phyloP scores from a whole-genome alignment of 2,888 invertebrate genomes.

The Willowsia nigromaculata region DNA sequence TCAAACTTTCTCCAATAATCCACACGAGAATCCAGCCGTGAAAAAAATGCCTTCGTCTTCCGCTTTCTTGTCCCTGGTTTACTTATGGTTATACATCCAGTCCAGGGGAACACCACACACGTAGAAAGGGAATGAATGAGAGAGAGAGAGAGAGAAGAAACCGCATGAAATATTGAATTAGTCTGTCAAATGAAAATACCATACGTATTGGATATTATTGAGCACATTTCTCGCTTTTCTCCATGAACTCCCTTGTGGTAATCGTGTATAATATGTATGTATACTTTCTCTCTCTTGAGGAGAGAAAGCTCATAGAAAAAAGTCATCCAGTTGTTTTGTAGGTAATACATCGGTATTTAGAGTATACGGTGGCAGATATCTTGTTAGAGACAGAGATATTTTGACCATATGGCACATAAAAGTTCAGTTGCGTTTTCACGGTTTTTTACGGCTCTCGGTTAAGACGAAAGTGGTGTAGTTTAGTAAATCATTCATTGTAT shows the following conservation, averaged over 20 bases:
- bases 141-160: background rate
- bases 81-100: background rate
- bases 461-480: background rate
- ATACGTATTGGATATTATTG: slow-evolving; percentile 37
- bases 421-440: background rate
- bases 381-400: background rate
- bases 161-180: slow-evolving; percentile 53
- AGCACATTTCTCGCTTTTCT: background rate
- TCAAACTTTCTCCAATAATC: background rate
- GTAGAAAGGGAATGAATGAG: background rate
- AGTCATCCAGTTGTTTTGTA: background rate
- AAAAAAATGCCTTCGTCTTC: background rate
- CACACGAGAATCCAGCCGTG: background rate
- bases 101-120: background rate
- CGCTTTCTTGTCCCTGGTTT: background rate
- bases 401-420: slow-evolving; percentile 30
- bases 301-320: background rate
- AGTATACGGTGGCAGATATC: background rate
- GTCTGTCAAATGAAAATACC: slow-evolving; percentile 42
- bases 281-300: background rate
- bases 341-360: background rate
- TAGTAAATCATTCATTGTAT: slow-evolving; percentile 1
- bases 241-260: background rate
- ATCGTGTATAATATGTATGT: background rate
- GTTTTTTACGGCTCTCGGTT: slow-evolving; percentile 8